Evolutionary conservation across 2,113 vertebrate species (phyloP).

Genomic region (Ceyx melanurus): DNA sequence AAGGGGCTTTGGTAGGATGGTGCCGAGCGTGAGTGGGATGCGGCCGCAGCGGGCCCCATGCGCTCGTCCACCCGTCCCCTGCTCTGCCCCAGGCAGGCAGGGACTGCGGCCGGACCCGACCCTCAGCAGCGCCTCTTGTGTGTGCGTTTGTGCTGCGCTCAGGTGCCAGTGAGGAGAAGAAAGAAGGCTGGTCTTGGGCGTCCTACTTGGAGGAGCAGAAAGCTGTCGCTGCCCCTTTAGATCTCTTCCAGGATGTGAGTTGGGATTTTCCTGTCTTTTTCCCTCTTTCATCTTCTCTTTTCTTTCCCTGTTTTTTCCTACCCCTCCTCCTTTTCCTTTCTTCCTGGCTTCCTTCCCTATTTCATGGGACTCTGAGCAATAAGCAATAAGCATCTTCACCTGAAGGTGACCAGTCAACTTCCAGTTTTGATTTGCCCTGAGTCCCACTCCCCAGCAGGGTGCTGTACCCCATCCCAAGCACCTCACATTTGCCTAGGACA

Average conservation of each 20-base stretch:
- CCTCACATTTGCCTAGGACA: neutral
- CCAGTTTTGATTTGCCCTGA: neutral
- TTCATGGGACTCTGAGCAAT: neutral
- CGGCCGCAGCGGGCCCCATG: neutral
- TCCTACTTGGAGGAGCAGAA: slow-evolving; percentile 92
- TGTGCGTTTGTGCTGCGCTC: slow-evolving; percentile 65
- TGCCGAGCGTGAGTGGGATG: neutral
- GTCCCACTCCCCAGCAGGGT: neutral
- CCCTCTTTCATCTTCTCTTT: slow-evolving; percentile 45
- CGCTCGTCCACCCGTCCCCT: neutral
- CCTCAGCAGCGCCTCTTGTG: slow-evolving; percentile 49
- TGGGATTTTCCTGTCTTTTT: slow-evolving; percentile 59
- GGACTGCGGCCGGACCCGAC: neutral
- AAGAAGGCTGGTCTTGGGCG: slow-evolving; percentile 91
- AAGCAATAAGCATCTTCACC: neutral
- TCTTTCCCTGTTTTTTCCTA: slow-evolving; percentile 13
- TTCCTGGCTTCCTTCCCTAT: slow-evolving; percentile 15
- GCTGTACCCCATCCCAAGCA: neutral
- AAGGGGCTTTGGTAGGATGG: neutral
- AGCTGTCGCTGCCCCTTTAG: slow-evolving; percentile 86
- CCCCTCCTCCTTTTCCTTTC: neutral
- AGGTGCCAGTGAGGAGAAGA: slow-evolving; percentile 83
- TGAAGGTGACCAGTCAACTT: neutral
- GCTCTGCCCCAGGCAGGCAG: neutral
- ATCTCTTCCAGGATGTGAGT: slow-evolving; percentile 94